Conservation (phyloP, 2,797 vertebrate genomes). For the Pristis pectinata region DNA sequence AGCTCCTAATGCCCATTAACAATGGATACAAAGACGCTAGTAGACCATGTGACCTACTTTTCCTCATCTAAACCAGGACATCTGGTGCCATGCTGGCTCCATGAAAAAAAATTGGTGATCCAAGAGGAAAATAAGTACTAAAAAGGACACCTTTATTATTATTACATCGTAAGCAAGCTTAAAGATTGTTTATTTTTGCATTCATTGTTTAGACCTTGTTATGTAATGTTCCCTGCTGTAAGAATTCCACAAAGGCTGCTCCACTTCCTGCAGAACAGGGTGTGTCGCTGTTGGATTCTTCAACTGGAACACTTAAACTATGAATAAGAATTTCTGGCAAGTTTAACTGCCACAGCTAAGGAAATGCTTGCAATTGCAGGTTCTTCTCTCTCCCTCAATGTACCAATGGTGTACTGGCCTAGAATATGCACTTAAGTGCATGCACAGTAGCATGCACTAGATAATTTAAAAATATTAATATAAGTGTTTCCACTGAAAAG, state of each 20-base stretch:
- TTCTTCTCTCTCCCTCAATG: neutral
- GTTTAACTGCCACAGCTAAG: neutral
- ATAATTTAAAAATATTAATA: neutral
- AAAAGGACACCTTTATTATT: neutral
- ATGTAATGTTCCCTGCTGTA: neutral
- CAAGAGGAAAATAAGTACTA: neutral
- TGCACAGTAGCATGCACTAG: neutral
- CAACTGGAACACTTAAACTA: neutral
- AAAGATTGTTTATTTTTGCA: conserved; percentile 27
- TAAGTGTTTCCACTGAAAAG: neutral
- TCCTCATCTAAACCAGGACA: neutral
- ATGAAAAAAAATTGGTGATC: neutral
- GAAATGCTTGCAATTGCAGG: neutral
- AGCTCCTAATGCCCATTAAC: neutral
- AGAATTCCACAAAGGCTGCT: neutral
- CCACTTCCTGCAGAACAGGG: neutral
- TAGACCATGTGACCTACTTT: neutral
- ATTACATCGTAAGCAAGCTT: too few relatives aligned
- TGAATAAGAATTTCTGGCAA: neutral
- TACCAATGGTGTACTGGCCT: neutral
- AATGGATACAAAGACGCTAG: neutral
- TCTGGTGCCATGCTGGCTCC: neutral
- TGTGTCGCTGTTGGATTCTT: neutral
- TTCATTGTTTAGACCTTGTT: neutral
- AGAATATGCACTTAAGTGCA: neutral